Evolutionary conservation across 2,888 invertebrate genomes (phyloP).

Genomic region (Iselma pallidipennis): DNA sequence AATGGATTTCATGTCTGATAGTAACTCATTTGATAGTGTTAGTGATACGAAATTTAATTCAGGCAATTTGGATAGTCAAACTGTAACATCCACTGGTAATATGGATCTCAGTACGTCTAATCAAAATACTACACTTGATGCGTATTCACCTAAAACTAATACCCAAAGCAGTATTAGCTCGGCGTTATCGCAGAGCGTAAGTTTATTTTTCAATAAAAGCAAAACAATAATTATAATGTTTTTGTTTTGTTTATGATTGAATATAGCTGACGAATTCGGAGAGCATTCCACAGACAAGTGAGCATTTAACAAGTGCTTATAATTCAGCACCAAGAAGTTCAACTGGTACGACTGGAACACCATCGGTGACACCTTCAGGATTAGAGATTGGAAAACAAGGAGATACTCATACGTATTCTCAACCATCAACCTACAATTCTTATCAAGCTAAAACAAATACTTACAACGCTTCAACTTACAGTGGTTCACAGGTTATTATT

Average conservation of each 20-base stretch:
- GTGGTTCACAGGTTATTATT: slow-evolving; percentile 44
- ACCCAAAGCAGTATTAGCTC: slow-evolving; percentile 56
- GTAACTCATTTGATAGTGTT: slow-evolving; percentile 57
- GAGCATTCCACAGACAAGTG: slow-evolving; percentile 53
- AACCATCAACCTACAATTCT: slow-evolving; percentile 54
- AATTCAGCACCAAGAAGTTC: slow-evolving; percentile 52
- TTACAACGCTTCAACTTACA: slow-evolving; percentile 48
- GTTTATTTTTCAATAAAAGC: slow-evolving; percentile 22
- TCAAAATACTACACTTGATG: slow-evolving; percentile 59
- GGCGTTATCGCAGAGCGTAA: slow-evolving; percentile 52
- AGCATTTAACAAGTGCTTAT: slow-evolving; percentile 51
- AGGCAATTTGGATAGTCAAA: slow-evolving; percentile 41
- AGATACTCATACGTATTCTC: slow-evolving; percentile 55
- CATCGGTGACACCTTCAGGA: slow-evolving; percentile 35
- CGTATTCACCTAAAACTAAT: slow-evolving; percentile 49
- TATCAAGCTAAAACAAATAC: slow-evolving; percentile 51
- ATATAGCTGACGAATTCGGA: slow-evolving; percentile 53
- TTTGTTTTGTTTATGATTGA: too few relatives aligned
- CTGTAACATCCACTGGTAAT: slow-evolving; percentile 41
- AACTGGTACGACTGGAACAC: slow-evolving; percentile 46
- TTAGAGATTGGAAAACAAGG: slow-evolving; percentile 49
- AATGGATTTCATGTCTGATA: slow-evolving; percentile 71
- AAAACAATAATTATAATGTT: not conserved
- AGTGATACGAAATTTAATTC: slow-evolving; percentile 55
- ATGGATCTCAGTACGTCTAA: slow-evolving; percentile 56